A percentile compares a stretch with the other conserved stretches of the same genome.
phyloP scores from a whole-genome alignment of 2,888 invertebrate genomes.

The Torymus aiolomorphi region DNA sequence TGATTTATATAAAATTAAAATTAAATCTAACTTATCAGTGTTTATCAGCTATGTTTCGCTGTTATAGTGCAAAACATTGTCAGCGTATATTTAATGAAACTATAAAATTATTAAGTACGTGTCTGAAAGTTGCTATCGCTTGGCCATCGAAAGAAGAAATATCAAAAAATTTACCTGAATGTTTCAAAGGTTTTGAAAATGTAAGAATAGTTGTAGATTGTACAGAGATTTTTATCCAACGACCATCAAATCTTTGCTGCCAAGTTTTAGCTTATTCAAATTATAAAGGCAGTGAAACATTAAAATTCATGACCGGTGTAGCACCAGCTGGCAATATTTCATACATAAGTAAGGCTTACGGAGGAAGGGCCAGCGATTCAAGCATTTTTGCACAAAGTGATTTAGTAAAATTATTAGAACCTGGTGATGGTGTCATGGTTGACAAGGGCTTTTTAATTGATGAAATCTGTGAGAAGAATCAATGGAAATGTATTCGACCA shows the following conservation, averaged over 20 bases:
- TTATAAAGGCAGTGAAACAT: too few species aligned
- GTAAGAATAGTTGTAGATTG: neutral
- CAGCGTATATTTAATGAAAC: neutral
- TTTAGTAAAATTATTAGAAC: conserved; percentile 45
- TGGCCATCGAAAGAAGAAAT: conserved; percentile 28
- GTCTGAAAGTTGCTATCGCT: neutral
- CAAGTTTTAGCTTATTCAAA: too few species aligned
- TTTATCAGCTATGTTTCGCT: neutral
- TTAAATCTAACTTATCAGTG: neutral
- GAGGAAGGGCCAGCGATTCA: conserved; percentile 46
- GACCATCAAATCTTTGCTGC: too few species aligned
- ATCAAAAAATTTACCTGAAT: too few species aligned
- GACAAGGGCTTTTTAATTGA: too few species aligned
- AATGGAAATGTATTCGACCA: too few species aligned
- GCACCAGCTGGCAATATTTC: too few species aligned
- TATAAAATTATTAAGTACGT: neutral
- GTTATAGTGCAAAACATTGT: neutral
- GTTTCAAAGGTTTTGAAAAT: neutral
- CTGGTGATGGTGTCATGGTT: conserved; percentile 59
- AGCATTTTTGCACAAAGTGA: conserved; percentile 51
- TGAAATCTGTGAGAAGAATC: too few species aligned
- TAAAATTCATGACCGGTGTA: too few species aligned
- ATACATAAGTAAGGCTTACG: conserved; percentile 60
- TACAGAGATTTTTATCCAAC: too few species aligned
- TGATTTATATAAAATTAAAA: conserved; percentile 14